These are phyloP conservation scores for Salvelinus fontinalis DNA, from an alignment of 2,113 vertebrate species.

Conservation along the genomic window DNA sequence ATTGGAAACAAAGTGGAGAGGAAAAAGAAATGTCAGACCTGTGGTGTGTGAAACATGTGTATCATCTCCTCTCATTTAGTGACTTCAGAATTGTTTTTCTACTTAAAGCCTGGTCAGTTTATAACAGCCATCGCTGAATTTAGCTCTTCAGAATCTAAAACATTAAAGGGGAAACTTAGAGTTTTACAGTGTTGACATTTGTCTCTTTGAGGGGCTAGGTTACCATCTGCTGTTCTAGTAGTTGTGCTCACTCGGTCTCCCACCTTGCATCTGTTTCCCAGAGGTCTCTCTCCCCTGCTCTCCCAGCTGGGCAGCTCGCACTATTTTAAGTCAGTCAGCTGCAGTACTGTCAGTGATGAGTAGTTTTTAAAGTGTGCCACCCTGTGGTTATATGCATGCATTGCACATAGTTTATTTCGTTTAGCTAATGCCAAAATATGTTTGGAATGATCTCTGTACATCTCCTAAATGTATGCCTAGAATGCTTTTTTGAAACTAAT, in stretches of 20 bases:
- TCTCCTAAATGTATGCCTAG: too few species aligned
- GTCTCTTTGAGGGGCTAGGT: background rate
- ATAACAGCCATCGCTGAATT: too few species aligned
- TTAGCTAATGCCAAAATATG: too few species aligned
- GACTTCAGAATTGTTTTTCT: background rate
- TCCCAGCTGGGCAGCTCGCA: background rate
- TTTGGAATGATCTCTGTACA: too few species aligned
- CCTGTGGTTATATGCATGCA: background rate
- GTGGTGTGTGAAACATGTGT: background rate
- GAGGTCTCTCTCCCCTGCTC: background rate
- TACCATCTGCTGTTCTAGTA: background rate
- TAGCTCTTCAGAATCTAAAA: background rate
- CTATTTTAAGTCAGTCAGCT: background rate
- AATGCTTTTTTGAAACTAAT: background rate
- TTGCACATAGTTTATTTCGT: background rate
- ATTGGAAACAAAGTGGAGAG: constrained; percentile 25
- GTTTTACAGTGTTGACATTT: background rate
- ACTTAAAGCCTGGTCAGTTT: background rate
- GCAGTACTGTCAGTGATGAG: background rate
- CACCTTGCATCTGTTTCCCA: background rate
- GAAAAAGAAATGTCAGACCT: constrained; percentile 9
- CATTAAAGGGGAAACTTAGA: background rate
- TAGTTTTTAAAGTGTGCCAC: background rate
- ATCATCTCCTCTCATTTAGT: background rate
- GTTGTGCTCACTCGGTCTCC: background rate